A percentile compares a stretch with the other conserved stretches of the same genome.
These are phyloP conservation scores for Mormyrus lacerda DNA, from an alignment of 2,113 vertebrate genomes.

Conservation along the genomic window DNA sequence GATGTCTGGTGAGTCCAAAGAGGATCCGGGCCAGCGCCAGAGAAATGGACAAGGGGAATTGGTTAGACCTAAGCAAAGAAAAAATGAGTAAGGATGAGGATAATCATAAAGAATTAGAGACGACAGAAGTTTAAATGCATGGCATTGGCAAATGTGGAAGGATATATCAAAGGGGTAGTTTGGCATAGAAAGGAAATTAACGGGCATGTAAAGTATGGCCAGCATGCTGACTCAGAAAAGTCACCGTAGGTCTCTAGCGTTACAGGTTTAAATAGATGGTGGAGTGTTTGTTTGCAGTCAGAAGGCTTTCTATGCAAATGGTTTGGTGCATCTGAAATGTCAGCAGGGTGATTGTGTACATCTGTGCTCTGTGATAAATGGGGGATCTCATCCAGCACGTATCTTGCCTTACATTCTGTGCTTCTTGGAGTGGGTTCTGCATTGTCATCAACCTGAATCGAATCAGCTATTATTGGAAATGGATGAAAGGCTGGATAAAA, in stretches of 20 bases:
- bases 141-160: background rate
- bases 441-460: background rate
- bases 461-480: background rate
- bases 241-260: background rate
- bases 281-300: background rate
- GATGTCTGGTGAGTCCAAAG: slow-evolving; percentile 83
- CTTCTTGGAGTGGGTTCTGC: background rate
- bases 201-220: background rate
- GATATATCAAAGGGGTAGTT: background rate
- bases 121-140: background rate
- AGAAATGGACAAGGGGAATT: background rate
- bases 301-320: background rate
- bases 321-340: background rate
- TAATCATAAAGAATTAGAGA: background rate
- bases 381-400: background rate
- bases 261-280: background rate
- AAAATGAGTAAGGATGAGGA: background rate
- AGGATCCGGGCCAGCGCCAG: background rate
- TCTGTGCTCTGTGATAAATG: background rate
- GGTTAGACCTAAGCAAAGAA: background rate
- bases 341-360: background rate
- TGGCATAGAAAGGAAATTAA: background rate
- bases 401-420: background rate
- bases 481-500: background rate
- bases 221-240: background rate